Evolutionary conservation across 2,797 vertebrate species (phyloP).

Genomic region (Etheostoma perlongum): DNA sequence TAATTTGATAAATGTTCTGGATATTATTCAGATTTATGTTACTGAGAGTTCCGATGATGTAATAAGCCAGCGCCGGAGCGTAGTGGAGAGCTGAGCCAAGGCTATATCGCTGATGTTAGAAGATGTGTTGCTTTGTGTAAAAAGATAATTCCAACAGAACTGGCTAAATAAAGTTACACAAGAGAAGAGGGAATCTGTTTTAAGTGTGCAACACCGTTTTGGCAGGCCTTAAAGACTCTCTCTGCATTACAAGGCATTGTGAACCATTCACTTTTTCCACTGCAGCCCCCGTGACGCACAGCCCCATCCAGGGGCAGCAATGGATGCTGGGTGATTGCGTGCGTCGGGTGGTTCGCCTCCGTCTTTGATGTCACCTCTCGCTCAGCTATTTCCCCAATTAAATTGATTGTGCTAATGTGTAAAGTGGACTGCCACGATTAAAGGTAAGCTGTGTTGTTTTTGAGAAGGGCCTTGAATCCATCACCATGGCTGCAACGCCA

Average conservation of each 20-base stretch:
- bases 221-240: constrained; percentile 55
- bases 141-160: no score
- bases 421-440: constrained; percentile 61
- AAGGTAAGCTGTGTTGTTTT: constrained; percentile 69
- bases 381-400: constrained; percentile 64
- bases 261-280: constrained; percentile 73
- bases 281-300: constrained; percentile 53
- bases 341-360: constrained; percentile 3
- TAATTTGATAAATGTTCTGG: no score
- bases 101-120: no score
- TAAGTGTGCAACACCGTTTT: not conserved
- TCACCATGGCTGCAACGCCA: constrained; percentile 46
- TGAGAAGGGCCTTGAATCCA: constrained; percentile 63
- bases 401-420: constrained; percentile 70
- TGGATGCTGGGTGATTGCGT: constrained; percentile 50
- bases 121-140: no score
- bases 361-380: constrained; percentile 66
- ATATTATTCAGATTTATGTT: no score
- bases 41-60: no score
- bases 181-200: no score
- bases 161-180: no score
- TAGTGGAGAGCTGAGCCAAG: no score
- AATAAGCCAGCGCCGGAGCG: no score
- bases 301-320: constrained; percentile 26
- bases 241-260: constrained; percentile 51